A percentile compares a stretch with the other conserved stretches of the same genome.
These are phyloP conservation scores for Spermophilus dauricus DNA, from an alignment of 2,113 vertebrate genomes.

Conservation along the genomic window DNA sequence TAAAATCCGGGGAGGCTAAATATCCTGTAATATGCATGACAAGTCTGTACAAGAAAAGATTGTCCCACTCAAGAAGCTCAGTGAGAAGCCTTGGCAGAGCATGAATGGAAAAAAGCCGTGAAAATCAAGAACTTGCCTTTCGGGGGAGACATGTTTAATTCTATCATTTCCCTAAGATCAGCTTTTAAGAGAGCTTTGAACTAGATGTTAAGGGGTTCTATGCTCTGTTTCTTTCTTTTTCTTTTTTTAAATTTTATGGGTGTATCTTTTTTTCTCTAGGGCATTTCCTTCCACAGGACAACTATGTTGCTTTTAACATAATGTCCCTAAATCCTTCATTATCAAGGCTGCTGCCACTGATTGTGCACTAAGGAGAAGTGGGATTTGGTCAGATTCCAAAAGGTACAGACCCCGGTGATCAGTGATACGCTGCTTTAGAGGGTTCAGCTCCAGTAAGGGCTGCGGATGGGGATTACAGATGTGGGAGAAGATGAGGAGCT, in stretches of 20 bases:
- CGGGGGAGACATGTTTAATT: conserved; percentile 18
- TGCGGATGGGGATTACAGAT: not conserved
- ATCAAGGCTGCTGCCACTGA: not conserved
- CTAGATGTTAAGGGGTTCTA: not conserved
- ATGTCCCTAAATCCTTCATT: not conserved
- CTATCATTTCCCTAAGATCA: not conserved
- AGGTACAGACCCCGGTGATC: not conserved
- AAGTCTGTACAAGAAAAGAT: not conserved
- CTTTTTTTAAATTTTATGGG: not conserved
- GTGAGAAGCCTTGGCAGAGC: not conserved
- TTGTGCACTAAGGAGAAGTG: not conserved
- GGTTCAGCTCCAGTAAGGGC: not conserved
- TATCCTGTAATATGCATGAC: not conserved
- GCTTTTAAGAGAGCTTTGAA: not conserved
- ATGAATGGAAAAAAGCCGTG: not conserved
- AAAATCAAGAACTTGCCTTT: not conserved
- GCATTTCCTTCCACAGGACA: not conserved
- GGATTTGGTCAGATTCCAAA: not conserved
- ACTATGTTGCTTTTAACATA: not conserved
- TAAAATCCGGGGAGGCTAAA: not conserved
- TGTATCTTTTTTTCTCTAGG: not conserved
- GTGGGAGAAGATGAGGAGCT: not conserved
- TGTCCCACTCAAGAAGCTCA: not conserved
- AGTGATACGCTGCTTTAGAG: not conserved
- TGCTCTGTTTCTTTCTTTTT: not conserved